These are phyloP conservation scores for Xestia xanthographa DNA, from an alignment of 2,888 invertebrate species.

Conservation along the genomic window DNA sequence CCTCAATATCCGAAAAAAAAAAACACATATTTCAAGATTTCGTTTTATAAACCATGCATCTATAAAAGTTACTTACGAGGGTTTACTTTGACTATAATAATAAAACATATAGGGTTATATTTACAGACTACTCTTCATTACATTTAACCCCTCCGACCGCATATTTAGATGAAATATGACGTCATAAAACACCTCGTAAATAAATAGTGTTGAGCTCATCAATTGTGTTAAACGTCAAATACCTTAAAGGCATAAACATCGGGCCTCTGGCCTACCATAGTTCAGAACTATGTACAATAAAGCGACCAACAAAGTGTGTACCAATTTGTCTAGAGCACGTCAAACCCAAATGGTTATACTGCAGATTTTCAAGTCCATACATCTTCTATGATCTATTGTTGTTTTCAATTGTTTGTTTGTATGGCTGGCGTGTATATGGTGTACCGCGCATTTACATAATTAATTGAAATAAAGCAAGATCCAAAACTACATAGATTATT, in stretches of 20 bases:
- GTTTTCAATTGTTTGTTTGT: constrained; percentile 48
- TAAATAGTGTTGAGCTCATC: constrained; percentile 54
- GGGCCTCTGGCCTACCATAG: constrained; percentile 46
- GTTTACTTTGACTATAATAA: neutral
- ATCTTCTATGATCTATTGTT: constrained; percentile 59
- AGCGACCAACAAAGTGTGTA: constrained; percentile 52
- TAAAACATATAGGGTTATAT: constrained; percentile 9
- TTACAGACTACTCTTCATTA: constrained; percentile 20
- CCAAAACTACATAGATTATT: neutral
- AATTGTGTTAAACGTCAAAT: constrained; percentile 57
- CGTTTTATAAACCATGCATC: neutral
- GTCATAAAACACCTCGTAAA: constrained; percentile 43
- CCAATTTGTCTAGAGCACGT: constrained; percentile 63
- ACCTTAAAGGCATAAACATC: constrained; percentile 39
- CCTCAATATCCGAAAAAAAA: neutral
- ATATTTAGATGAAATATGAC: constrained; percentile 43
- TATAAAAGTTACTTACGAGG: neutral
- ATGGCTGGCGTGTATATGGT: neutral
- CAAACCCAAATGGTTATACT: constrained; percentile 59
- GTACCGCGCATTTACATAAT: neutral
- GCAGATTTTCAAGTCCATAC: constrained; percentile 57
- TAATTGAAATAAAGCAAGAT: neutral
- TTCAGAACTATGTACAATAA: constrained; percentile 64
- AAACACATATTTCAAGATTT: neutral
- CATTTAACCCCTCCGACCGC: constrained; percentile 19